Percentiles rank a stretch among this genome's conserved stretches.
phyloP scores from a whole-genome alignment of 2,888 invertebrate species.

The Rotaria socialis region DNA sequence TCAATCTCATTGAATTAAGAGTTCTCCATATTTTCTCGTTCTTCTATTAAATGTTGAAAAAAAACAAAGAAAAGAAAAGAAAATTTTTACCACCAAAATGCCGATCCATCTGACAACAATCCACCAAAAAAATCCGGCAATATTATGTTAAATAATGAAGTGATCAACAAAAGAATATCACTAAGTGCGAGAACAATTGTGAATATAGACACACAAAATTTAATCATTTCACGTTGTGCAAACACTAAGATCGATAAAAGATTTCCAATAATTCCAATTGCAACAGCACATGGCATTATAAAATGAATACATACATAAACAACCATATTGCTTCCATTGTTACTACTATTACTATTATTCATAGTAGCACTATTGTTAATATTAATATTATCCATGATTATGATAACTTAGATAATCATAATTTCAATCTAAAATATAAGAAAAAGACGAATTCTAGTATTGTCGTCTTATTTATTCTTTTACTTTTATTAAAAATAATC shows the following conservation, averaged over 20 bases:
- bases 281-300: conserved; percentile 20
- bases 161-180: conserved; percentile 31
- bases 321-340: neutral
- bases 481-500: neutral
- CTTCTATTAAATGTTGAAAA: too few relatives aligned
- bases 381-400: neutral
- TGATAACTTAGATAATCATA: neutral
- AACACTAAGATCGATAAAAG: neutral
- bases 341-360: neutral
- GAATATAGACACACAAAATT: conserved; percentile 31
- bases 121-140: neutral
- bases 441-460: neutral
- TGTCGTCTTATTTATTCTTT: neutral
- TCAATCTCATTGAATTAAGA: neutral
- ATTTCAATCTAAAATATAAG: neutral
- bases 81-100: neutral
- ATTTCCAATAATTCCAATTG: conserved; percentile 15
- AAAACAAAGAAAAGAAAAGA: neutral
- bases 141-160: conserved; percentile 22
- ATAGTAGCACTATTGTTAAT: neutral
- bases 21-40: too few relatives aligned
- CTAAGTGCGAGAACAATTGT: conserved; percentile 31
- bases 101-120: neutral
- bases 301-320: conserved; percentile 9
- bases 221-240: conserved; percentile 7